phyloP scores from a whole-genome alignment of 2,888 invertebrate species.

The Torymus tubicola region DNA sequence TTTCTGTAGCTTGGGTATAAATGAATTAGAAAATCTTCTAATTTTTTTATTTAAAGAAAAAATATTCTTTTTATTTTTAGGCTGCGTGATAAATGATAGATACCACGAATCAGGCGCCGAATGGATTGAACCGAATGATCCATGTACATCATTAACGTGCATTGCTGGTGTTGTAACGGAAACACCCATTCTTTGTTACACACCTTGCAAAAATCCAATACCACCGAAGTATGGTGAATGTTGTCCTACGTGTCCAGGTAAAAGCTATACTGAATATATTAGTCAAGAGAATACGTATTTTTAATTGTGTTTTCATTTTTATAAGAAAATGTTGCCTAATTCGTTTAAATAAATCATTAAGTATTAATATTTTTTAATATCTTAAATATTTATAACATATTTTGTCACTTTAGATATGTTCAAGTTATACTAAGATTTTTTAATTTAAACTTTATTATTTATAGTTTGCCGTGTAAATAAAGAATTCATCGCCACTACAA shows the following conservation, averaged over 20 bases:
- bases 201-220: slow-evolving; percentile 86
- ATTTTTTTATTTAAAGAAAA: too few species aligned
- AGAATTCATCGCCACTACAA: slow-evolving; percentile 85
- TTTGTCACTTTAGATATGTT: too few species aligned
- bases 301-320: too few species aligned
- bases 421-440: too few species aligned
- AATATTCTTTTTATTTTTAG: slow-evolving; percentile 74
- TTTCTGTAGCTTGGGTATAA: too few species aligned
- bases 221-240: slow-evolving; percentile 88
- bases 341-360: too few species aligned
- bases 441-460: slow-evolving; percentile 58
- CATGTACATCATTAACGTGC: slow-evolving; percentile 84
- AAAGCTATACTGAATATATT: slow-evolving; percentile 59
- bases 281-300: too few species aligned
- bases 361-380: too few species aligned
- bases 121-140: slow-evolving; percentile 85
- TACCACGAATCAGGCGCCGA: slow-evolving; percentile 87
- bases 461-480: slow-evolving; percentile 89
- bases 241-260: slow-evolving; percentile 91
- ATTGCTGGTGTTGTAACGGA: slow-evolving; percentile 91
- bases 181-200: slow-evolving; percentile 87
- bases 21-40: too few species aligned
- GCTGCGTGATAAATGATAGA: slow-evolving; percentile 87
- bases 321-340: too few species aligned
- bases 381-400: too few species aligned